A percentile compares a stretch with the other conserved stretches of the same genome.
Conservation (phyloP, 1,140 invertebrate genomes). For the Helicoverpa zea region DNA sequence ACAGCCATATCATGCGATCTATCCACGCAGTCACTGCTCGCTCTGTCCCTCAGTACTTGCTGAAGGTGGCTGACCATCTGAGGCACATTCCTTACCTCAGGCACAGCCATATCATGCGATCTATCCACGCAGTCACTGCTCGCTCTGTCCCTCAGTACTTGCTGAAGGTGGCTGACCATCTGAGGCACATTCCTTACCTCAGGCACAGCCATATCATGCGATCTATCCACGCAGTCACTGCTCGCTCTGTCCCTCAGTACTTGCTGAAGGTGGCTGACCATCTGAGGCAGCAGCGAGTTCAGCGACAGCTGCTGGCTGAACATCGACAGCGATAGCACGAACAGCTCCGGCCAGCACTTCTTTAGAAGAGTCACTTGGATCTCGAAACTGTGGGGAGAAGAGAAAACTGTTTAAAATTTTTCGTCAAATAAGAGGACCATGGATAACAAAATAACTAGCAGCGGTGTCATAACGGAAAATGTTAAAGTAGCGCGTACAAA, state of each 20-base stretch:
- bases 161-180: constrained; percentile 72
- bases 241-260: constrained; percentile 64
- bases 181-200: no score
- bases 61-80: constrained; percentile 73
- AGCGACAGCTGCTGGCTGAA: constrained; percentile 88
- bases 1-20: neutral
- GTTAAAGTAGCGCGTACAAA: no score
- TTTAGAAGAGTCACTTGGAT: constrained; percentile 94
- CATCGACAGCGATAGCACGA: constrained; percentile 96
- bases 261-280: constrained; percentile 72
- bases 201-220: constrained; percentile 14
- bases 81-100: no score
- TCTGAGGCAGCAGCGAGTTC: constrained; percentile 70
- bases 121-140: neutral
- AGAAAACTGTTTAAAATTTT: neutral
- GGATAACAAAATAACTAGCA: no score
- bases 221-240: neutral
- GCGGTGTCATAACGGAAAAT: no score
- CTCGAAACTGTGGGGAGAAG: constrained; percentile 90
- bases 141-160: constrained; percentile 65
- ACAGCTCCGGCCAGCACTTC: constrained; percentile 97
- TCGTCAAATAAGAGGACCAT: no score
- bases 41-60: constrained; percentile 65
- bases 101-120: neutral
- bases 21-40: neutral